phyloP scores from a whole-genome alignment of 2,113 vertebrate species.

The Donacobius atricapilla region DNA sequence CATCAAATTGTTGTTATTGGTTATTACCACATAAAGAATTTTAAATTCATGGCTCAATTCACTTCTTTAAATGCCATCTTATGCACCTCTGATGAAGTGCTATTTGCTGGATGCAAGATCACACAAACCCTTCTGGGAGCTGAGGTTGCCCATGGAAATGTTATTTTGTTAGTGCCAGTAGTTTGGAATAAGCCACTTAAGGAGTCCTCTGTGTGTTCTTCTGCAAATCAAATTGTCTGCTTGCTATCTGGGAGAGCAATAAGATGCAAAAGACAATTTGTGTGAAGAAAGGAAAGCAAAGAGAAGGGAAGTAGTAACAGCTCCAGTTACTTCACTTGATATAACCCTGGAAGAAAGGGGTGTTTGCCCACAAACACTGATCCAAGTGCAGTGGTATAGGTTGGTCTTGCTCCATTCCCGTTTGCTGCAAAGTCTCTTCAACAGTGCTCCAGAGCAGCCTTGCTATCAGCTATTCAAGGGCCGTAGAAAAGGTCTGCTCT shows the following conservation, averaged over 20 bases:
- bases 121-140: not conserved
- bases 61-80: not conserved
- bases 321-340: not conserved
- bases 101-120: not conserved
- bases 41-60: not conserved
- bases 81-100: not conserved
- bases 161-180: not conserved
- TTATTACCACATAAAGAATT: not conserved
- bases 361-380: not conserved
- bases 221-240: conserved; percentile 19
- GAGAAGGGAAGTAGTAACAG: not conserved
- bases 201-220: not conserved
- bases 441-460: not conserved
- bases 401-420: not conserved
- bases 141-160: not conserved
- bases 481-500: not conserved
- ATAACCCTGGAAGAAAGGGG: not conserved
- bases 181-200: not conserved
- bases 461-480: not conserved
- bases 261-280: not conserved
- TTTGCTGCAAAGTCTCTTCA: not conserved
- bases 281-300: not conserved
- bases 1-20: not conserved
- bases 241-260: not conserved
- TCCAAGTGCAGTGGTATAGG: not conserved